A percentile compares a stretch with the other conserved stretches of the same genome.
phyloP scores from a whole-genome alignment of 1,140 invertebrate genomes.

The Coboldia fuscipes region DNA sequence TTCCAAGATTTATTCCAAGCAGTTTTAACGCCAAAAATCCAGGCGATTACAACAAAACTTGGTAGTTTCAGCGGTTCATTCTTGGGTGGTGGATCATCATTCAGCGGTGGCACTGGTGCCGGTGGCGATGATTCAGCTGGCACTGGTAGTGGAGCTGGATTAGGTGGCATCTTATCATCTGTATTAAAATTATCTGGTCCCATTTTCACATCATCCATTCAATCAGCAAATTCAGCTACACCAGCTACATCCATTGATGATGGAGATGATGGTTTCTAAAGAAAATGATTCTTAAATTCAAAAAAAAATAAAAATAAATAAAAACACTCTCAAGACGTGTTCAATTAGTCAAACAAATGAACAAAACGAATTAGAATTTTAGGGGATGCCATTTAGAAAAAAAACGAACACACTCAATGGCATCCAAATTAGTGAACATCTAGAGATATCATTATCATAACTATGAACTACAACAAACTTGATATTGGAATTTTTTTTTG shows the following conservation, averaged over 20 bases:
- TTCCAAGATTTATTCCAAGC: constrained; percentile 22
- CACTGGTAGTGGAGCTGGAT: constrained; percentile 17
- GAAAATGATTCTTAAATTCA: constrained; percentile 1
- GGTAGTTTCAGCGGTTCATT: constrained; percentile 29
- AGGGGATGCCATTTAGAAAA: no score
- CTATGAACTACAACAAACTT: no score
- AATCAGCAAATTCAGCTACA: constrained; percentile 9
- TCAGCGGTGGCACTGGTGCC: constrained; percentile 15
- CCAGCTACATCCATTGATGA: constrained; percentile 16
- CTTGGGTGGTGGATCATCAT: constrained; percentile 20
- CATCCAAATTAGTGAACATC: no score
- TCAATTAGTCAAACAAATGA: no score
- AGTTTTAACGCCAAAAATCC: constrained; percentile 33
- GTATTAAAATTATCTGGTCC: constrained; percentile 19
- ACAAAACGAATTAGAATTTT: no score
- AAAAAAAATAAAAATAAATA: no score
- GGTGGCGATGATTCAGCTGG: constrained; percentile 12
- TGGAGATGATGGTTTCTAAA: constrained; percentile 9
- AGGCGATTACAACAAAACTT: constrained; percentile 29
- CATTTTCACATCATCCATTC: constrained; percentile 17
- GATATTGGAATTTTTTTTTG: no score
- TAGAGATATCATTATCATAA: no score
- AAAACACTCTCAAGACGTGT: no score
- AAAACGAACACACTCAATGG: no score
- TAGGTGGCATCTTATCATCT: constrained; percentile 19